Base-by-base conservation (phyloP, 2,113 vertebrate genomes). In the Nannobrachium achirus region DNA sequence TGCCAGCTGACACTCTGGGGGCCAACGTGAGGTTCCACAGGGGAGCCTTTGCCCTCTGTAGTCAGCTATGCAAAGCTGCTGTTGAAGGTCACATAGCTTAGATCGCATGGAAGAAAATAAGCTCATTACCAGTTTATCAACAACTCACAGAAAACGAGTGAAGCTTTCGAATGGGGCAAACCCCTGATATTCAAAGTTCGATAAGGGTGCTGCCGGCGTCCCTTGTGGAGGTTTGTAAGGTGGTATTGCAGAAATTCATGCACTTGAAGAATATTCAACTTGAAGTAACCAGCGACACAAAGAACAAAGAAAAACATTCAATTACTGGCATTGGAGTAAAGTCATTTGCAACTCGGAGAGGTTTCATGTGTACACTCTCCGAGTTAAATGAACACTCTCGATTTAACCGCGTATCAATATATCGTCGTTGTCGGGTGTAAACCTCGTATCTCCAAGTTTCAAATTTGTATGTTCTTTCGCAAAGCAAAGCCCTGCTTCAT, bases 81-180 rank as follows among this genome's bases (percentile, higher is more conserved):
- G 66, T 45, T 75, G 63, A 87, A 86, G 77, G 87, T 81, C 76
- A 67, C 59, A 67, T 48, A 1, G 44, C 56, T 73, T 51, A 58
- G 46, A 69, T 73, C 80, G 76, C 66, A 6, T 75, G 57, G 66
- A 56, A 64, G 13, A 50, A 69, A 75, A 72, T 71, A 81, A 79
- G 66, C 77, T 63, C 68, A 73, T 80, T 84, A 74, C 69, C 83
- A 80, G 58, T 80, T 83, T 82, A 79, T 78, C 71, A 84, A 76
- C 71, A 79, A 68, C 71, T 58, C 20, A 78, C 81, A 77, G 49
- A 50, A 84, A 80, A 79, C 63, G 56, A 38, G 50, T 59, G 57
- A 38, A 18, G 63, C 69, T 71, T 88, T 83, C 56, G 79, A 87
- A 85, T 86, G 83, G 78, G 74, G 85, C 81, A 82, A 82, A 82